Percentiles rank a stretch among this genome's conserved stretches.
phyloP scores from a whole-genome alignment of 2,113 vertebrate genomes.

The Myxocyprinus asiaticus region DNA sequence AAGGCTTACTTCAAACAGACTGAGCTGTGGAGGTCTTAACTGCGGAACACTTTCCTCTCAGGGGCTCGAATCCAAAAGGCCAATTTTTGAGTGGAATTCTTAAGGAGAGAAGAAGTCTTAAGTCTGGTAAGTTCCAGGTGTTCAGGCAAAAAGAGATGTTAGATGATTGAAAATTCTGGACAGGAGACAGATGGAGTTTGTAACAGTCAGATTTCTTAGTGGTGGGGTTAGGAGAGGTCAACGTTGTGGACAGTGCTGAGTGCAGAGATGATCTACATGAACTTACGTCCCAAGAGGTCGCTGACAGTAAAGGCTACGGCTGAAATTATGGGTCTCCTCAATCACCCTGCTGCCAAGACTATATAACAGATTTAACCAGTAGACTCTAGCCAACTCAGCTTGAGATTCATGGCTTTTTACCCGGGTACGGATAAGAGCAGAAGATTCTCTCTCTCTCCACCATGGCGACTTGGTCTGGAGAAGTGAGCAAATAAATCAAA shows the following conservation, averaged over 20 bases:
- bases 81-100: slow-evolving; percentile 37
- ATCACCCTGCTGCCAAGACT: slow-evolving; percentile 45
- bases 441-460: slow-evolving; percentile 45
- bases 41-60: slow-evolving; percentile 47
- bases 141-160: slow-evolving; percentile 28
- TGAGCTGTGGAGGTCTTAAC: slow-evolving; percentile 54
- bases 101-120: slow-evolving; percentile 42
- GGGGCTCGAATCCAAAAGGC: slow-evolving; percentile 41
- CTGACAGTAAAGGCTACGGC: slow-evolving; percentile 48
- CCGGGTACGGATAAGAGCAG: slow-evolving; percentile 39
- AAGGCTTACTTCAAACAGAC: slow-evolving; percentile 56
- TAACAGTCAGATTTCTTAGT: not conserved
- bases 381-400: slow-evolving; percentile 51
- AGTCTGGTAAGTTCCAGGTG: slow-evolving; percentile 46
- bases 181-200: slow-evolving; percentile 26
- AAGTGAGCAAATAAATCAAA: slow-evolving; percentile 54
- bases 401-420: slow-evolving; percentile 34
- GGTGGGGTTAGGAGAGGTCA: slow-evolving; percentile 29
- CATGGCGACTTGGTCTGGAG: slow-evolving; percentile 25
- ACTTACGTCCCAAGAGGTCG: slow-evolving; percentile 32
- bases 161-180: slow-evolving; percentile 29
- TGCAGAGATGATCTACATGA: slow-evolving; percentile 39
- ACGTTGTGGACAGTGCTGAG: not conserved
- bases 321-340: slow-evolving; percentile 51
- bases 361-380: slow-evolving; percentile 53